Conservation (phyloP, 1,140 invertebrate genomes). For the Drosophila ohnishii region DNA sequence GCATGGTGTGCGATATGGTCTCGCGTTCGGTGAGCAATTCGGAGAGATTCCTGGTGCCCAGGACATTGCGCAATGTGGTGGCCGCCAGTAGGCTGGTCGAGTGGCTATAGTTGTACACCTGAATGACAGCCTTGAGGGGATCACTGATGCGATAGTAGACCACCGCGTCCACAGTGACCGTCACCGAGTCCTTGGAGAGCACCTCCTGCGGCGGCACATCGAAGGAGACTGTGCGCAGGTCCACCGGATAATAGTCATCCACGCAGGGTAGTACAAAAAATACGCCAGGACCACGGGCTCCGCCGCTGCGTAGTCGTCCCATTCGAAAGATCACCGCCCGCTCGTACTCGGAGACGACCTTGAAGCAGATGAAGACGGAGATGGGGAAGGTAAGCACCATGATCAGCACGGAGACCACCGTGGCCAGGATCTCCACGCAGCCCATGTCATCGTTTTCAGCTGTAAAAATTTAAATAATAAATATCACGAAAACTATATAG, state of each 20-base stretch:
- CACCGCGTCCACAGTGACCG: slow-evolving; percentile 95
- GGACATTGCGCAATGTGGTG: slow-evolving; percentile 94
- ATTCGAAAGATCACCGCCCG: slow-evolving; percentile 95
- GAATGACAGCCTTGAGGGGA: slow-evolving; percentile 91
- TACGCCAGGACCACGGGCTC: slow-evolving; percentile 88
- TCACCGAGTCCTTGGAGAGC: slow-evolving; percentile 95
- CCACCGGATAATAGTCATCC: slow-evolving; percentile 94
- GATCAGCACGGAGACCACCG: slow-evolving; percentile 89
- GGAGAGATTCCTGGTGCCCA: slow-evolving; percentile 95
- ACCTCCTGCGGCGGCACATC: slow-evolving; percentile 88
- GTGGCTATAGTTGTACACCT: slow-evolving; percentile 91
- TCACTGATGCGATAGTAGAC: slow-evolving; percentile 93
- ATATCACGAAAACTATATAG: background rate
- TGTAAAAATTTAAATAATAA: slow-evolving; percentile 44
- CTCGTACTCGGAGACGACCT: slow-evolving; percentile 91
- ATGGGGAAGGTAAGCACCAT: slow-evolving; percentile 93
- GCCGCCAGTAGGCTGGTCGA: slow-evolving; percentile 94
- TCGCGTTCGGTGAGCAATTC: slow-evolving; percentile 89
- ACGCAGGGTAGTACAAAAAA: slow-evolving; percentile 96
- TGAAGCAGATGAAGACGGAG: slow-evolving; percentile 93
- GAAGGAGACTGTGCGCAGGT: slow-evolving; percentile 89
- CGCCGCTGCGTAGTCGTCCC: slow-evolving; percentile 87
- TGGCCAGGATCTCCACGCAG: slow-evolving; percentile 92
- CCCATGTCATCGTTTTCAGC: slow-evolving; percentile 85
- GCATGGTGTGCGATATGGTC: slow-evolving; percentile 87